Base-by-base conservation (phyloP, 2,888 invertebrate species). In the Prenolepis imparis region DNA sequence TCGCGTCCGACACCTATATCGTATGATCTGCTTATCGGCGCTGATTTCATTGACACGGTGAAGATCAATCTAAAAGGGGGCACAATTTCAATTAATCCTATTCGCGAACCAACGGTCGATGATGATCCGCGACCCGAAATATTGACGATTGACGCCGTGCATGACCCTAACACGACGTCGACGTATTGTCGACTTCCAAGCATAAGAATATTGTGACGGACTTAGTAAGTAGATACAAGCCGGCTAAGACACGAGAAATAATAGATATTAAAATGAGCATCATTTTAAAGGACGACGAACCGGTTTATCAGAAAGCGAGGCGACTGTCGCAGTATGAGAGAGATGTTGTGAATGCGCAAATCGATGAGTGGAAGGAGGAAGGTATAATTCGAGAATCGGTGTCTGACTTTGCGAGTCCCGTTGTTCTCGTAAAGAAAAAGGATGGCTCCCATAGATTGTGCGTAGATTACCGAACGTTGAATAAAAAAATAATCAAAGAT, bases 201-300 rank as follows among this genome's bases (percentile, higher is more conserved):
- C 5, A 59, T 18, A 28, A 1, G 21, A 8, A 36, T 12, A 52
- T 24, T 0, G 4, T 1, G 3, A 21, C 15, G 5, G 24, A 59
- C 3, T 3, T 67, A 0, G 15, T 78, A 8, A 12, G 12, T 1
- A 61, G 21, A 21, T 68, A 78, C 6, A 28, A 15, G 4, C 68
- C 32, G 0, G 15, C 5, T 36, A 36, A 36, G 15, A 11, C 9
- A 3, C 21, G 1, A 9, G 59, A 78, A 0, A 15, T 1, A 0
- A 36, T 5, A 5, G 48, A 32, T 12, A 11, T 78, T 0, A 80
- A 57, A 48, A 81, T 85, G 75, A 68, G 9, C 1, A 4, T 85
- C 0, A 24, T 81, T 8, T 18, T 84, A 4, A 84, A 36, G n/a
- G 77, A 84, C 11, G 77, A 84, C 3, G 61, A 80, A 11, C 36